phyloP scores from a whole-genome alignment of 2,797 vertebrate genomes.

The Myotis myotis region DNA sequence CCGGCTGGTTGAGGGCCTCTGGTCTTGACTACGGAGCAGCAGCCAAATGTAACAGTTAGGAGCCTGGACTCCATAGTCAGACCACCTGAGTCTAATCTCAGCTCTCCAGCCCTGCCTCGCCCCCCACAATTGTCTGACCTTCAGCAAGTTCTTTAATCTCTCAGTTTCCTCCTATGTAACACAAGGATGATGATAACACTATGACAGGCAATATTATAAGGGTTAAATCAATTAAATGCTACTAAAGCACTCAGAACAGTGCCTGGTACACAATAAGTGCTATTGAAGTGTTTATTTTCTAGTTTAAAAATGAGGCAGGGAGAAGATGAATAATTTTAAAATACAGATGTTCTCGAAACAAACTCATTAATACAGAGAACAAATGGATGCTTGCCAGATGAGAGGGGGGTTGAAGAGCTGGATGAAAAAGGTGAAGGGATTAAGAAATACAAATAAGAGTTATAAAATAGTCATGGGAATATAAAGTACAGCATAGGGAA shows the following conservation, averaged over 20 bases:
- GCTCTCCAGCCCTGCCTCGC: background rate
- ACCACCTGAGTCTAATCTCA: background rate
- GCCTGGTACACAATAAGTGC: background rate
- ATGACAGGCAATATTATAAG: background rate
- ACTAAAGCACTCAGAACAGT: background rate
- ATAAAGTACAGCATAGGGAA: background rate
- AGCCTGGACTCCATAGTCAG: background rate
- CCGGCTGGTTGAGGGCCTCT: background rate
- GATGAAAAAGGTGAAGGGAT: background rate
- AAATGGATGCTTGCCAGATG: background rate
- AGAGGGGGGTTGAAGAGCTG: background rate
- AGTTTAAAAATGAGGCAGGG: conserved; percentile 30
- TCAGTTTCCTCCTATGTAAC: background rate
- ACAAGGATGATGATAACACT: background rate
- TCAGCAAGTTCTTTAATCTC: background rate
- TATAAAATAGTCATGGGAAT: background rate
- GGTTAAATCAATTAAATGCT: background rate
- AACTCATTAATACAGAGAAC: background rate
- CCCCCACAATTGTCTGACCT: background rate
- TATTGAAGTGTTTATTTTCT: conserved; percentile 1
- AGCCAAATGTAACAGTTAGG: background rate
- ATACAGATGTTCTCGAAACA: background rate
- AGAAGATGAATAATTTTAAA: conserved; percentile 35
- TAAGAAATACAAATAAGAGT: background rate
- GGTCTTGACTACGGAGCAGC: background rate